These are phyloP conservation scores for Chironomus striatipennis DNA, from an alignment of 1,140 invertebrate species.

Conservation along the genomic window DNA sequence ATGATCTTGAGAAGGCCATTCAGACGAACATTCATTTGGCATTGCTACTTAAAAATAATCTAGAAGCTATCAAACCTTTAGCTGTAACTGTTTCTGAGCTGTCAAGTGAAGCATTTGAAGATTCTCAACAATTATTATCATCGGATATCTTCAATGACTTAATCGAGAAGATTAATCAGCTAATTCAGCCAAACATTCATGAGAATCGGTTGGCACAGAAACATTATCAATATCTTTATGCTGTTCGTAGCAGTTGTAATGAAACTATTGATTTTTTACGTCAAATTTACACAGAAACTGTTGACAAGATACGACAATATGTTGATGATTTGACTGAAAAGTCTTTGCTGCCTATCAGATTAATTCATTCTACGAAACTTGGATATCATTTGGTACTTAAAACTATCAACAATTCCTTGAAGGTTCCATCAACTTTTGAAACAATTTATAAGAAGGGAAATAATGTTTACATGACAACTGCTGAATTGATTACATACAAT, in stretches of 20 bases:
- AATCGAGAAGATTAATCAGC: conserved; percentile 50
- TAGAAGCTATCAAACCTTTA: not conserved
- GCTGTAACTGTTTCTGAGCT: not conserved
- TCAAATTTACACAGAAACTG: conserved; percentile 64
- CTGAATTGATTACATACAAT: not conserved
- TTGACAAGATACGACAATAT: conserved; percentile 66
- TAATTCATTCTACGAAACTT: conserved; percentile 55
- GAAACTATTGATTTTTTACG: conserved; percentile 69
- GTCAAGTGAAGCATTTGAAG: not conserved
- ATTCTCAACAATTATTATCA: conserved; percentile 32
- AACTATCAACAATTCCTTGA: not conserved
- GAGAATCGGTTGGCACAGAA: conserved; percentile 56
- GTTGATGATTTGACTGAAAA: conserved; percentile 55
- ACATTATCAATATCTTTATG: conserved; percentile 71
- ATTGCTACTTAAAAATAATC: not conserved
- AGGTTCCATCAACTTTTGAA: not conserved
- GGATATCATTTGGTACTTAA: conserved; percentile 70
- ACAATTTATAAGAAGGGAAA: conserved; percentile 9
- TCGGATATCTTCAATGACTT: conserved; percentile 47
- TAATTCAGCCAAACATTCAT: conserved; percentile 64
- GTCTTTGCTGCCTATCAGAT: conserved; percentile 53
- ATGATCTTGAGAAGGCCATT: not conserved
- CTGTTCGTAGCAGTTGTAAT: conserved; percentile 66
- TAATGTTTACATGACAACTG: conserved; percentile 20
- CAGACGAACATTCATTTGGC: not conserved